Conservation (phyloP, 35 echinoderm and acorn worm species). For the Apostichopus japonicus region DNA sequence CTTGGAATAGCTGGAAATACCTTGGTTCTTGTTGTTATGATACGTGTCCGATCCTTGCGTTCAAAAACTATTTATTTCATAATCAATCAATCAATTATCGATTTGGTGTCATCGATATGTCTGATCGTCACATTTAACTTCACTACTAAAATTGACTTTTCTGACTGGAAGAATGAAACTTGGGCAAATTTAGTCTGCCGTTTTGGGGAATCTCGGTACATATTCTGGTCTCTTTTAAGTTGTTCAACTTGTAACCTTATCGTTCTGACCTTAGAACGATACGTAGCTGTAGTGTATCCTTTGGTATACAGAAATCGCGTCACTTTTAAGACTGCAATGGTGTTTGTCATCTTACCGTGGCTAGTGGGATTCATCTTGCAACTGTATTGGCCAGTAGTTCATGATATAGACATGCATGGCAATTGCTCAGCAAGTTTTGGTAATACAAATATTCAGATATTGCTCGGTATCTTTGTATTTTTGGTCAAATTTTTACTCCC, state of each 20-base stretch:
- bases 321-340: background rate
- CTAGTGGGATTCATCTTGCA: background rate
- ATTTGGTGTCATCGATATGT: slow-evolving; percentile 7
- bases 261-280: slow-evolving; percentile 16
- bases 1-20: slow-evolving; percentile 21
- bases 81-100: slow-evolving; percentile 38
- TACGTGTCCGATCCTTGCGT: slow-evolving; percentile 6
- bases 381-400: background rate
- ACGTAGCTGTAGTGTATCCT: slow-evolving; percentile 11
- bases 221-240: slow-evolving; percentile 19
- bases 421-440: background rate
- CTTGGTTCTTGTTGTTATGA: slow-evolving; percentile 30
- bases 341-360: slow-evolving; percentile 16
- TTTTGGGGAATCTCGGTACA: slow-evolving; percentile 20
- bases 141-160: background rate
- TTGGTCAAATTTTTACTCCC: background rate
- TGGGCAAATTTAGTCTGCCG: slow-evolving; percentile 2
- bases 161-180: background rate
- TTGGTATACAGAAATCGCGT: background rate
- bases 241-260: slow-evolving; percentile 4
- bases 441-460: background rate
- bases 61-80: slow-evolving; percentile 18
- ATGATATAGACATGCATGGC: slow-evolving; percentile 5
- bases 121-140: background rate
- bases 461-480: background rate